Evolutionary conservation across 2,113 vertebrate genomes (phyloP).

Genomic region (Sorex fumeus): DNA sequence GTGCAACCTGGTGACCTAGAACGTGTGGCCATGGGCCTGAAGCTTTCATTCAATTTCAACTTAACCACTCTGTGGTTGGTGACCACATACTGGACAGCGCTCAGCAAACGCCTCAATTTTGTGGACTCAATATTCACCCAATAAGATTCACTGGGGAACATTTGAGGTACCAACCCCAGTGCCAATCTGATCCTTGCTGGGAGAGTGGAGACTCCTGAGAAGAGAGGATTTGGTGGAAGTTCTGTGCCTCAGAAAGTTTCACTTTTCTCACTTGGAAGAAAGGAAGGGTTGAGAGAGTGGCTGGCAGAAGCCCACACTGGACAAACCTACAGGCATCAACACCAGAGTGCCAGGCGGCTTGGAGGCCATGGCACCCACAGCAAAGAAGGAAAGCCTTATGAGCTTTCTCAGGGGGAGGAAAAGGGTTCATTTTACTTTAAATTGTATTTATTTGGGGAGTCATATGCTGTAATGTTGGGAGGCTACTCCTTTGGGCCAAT

Average conservation of each 20-base stretch:
- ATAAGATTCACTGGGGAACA: background rate
- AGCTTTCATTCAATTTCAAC: background rate
- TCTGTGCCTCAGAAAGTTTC: background rate
- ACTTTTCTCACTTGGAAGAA: background rate
- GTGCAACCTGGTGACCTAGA: fast-evolving
- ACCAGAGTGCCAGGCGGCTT: background rate
- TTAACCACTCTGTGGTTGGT: background rate
- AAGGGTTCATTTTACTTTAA: no score
- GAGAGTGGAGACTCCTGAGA: background rate
- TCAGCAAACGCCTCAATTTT: background rate
- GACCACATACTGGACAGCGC: background rate
- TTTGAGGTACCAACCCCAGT: background rate
- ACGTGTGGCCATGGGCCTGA: fast-evolving
- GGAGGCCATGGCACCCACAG: background rate
- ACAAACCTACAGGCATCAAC: fast-evolving
- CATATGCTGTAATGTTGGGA: no score
- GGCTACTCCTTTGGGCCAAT: no score
- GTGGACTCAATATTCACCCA: background rate
- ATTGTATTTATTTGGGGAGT: no score
- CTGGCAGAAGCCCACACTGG: background rate
- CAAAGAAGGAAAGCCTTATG: background rate
- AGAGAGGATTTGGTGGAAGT: background rate
- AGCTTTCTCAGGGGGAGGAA: background rate
- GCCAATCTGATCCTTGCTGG: background rate
- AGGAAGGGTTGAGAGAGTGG: background rate